Evolutionary conservation across 2,888 invertebrate genomes (phyloP).

Genomic region (Coenonympha glycerion): DNA sequence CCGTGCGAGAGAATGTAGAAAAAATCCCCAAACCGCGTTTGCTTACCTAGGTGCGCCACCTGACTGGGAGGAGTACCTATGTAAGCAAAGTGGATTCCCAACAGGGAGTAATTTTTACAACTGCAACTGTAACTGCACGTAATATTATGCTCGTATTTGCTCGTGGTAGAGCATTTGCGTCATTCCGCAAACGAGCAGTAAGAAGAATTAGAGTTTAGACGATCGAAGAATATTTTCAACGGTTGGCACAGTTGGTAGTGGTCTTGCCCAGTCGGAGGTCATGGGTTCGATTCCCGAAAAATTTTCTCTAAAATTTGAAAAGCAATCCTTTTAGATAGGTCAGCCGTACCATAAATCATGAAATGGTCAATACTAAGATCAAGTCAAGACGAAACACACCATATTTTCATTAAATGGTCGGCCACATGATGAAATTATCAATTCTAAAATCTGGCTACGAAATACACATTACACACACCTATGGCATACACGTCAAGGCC

Average conservation of each 20-base stretch:
- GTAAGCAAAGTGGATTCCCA: constrained; percentile 16
- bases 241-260: too few relatives aligned
- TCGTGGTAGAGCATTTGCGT: constrained; percentile 14
- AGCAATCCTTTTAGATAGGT: too few relatives aligned
- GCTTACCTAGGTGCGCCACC: constrained; percentile 11
- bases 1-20: constrained; percentile 43
- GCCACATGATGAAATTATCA: too few relatives aligned
- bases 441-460: too few relatives aligned
- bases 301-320: too few relatives aligned
- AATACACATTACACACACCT: not conserved
- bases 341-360: too few relatives aligned
- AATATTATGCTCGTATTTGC: constrained; percentile 8
- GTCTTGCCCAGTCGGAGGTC: too few relatives aligned
- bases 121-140: not conserved
- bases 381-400: too few relatives aligned
- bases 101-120: constrained; percentile 20
- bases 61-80: constrained; percentile 12
- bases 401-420: too few relatives aligned
- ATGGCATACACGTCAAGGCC: not conserved
- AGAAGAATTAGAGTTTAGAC: constrained; percentile 1
- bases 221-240: too few relatives aligned
- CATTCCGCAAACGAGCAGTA: constrained; percentile 1
- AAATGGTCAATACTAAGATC: too few relatives aligned
- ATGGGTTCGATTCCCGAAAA: too few relatives aligned
- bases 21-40: constrained; percentile 33